phyloP scores from a whole-genome alignment of 2,113 vertebrate species.

The Myrmophylax atrothorax region DNA sequence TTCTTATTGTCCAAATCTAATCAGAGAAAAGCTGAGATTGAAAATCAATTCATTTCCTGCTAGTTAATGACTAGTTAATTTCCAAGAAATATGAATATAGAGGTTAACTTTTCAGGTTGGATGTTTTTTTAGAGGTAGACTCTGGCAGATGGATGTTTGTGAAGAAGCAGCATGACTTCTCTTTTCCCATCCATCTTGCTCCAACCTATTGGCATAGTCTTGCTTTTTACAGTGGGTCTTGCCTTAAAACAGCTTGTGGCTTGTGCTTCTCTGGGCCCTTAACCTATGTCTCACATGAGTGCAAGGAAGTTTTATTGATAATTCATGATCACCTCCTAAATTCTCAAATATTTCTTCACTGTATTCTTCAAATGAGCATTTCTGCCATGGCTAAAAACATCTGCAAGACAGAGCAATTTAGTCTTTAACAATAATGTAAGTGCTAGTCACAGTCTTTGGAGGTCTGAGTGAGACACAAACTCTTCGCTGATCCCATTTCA shows the following conservation, averaged over 20 bases:
- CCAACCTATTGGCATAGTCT: not conserved
- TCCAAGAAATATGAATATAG: constrained; percentile 35
- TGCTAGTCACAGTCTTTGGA: not conserved
- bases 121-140: constrained; percentile 12
- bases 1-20: constrained; percentile 68
- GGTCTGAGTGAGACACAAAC: not conserved
- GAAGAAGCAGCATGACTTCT: not conserved
- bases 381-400: not conserved
- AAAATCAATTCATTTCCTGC: constrained; percentile 74
- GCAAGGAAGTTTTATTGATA: not conserved
- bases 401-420: not conserved
- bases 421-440: not conserved
- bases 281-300: not conserved
- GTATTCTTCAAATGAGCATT: not conserved
- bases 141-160: not conserved
- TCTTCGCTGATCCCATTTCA: not conserved
- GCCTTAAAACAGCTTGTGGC: not conserved
- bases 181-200: not conserved
- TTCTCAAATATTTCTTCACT: not conserved
- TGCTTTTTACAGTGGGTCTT: not conserved
- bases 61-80: constrained; percentile 54
- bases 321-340: not conserved
- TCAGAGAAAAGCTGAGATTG: constrained; percentile 65
- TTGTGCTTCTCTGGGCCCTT: not conserved
- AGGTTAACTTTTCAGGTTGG: constrained; percentile 43